Conservation (phyloP, 2,113 vertebrate genomes). For the Archocentrus centrarchus region DNA sequence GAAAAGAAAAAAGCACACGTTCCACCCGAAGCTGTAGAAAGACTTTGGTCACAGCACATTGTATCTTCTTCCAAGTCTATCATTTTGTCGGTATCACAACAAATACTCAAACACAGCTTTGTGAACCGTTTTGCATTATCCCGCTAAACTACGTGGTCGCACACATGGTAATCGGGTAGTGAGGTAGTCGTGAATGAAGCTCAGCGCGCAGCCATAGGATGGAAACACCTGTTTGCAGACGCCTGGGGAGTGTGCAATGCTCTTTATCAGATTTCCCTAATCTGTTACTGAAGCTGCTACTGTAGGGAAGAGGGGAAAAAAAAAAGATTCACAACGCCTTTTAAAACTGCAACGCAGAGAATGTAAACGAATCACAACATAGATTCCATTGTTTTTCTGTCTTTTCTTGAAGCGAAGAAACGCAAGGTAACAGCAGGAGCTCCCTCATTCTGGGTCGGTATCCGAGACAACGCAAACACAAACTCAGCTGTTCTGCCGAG, state of each 20-base stretch:
- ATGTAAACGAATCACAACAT: not conserved
- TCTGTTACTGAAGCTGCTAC: constrained; percentile 18
- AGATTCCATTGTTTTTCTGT: constrained; percentile 12
- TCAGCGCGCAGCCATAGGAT: constrained; percentile 41
- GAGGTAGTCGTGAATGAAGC: constrained; percentile 38
- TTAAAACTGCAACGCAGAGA: not conserved
- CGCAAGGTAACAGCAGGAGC: constrained; percentile 10
- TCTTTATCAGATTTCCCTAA: constrained; percentile 22
- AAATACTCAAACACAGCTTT: constrained; percentile 20
- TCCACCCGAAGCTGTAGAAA: constrained; percentile 40
- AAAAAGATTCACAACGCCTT: not conserved
- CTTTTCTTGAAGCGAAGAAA: constrained; percentile 8
- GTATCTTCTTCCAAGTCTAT: constrained; percentile 40
- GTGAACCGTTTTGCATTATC: constrained; percentile 36
- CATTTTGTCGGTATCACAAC: constrained; percentile 51
- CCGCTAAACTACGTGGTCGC: constrained; percentile 44
- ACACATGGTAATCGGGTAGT: constrained; percentile 31
- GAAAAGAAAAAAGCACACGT: constrained; percentile 35
- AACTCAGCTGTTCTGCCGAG: constrained; percentile 46
- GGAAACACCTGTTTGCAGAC: constrained; percentile 82
- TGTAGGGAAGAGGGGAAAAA: not conserved
- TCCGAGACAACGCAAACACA: constrained; percentile 47
- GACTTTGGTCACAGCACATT: constrained; percentile 27
- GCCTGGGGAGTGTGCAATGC: constrained; percentile 15
- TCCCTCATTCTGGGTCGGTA: constrained; percentile 49